A percentile compares a stretch with the other conserved stretches of the same genome.
Evolutionary conservation across 2,888 invertebrate genomes (phyloP).

Genomic region (Oegoconia quadripuncta): DNA sequence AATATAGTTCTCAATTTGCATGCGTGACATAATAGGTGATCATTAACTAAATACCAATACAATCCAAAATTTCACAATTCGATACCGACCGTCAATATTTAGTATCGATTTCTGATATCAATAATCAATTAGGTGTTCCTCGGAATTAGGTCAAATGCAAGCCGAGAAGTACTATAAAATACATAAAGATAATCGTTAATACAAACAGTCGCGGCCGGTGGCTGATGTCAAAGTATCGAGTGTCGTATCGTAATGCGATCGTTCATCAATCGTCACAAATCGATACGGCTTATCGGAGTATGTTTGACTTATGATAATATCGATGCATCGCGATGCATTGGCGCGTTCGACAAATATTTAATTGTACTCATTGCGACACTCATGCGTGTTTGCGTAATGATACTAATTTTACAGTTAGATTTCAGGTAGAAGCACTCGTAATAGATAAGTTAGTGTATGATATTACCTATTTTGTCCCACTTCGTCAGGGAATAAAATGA

Average conservation of each 20-base stretch:
- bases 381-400: too few species aligned
- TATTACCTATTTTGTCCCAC: too few species aligned
- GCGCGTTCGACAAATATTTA: conserved; percentile 62
- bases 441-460: too few species aligned
- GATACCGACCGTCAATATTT: not conserved
- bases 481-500: not conserved
- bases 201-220: conserved; percentile 49
- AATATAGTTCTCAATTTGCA: too few species aligned
- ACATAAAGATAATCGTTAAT: conserved; percentile 30
- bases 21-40: too few species aligned
- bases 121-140: conserved; percentile 17
- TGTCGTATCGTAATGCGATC: conserved; percentile 60
- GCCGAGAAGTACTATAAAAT: conserved; percentile 34
- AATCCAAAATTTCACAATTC: not conserved
- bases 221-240: conserved; percentile 59
- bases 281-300: conserved; percentile 61
- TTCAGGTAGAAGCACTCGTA: too few species aligned
- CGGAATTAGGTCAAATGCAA: conserved; percentile 45
- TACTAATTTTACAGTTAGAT: too few species aligned
- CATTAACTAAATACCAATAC: too few species aligned
- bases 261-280: conserved; percentile 52
- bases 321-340: conserved; percentile 52
- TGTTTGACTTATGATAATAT: conserved; percentile 62
- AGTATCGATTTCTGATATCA: conserved; percentile 5
- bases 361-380: conserved; percentile 37